A percentile compares a stretch with the other conserved stretches of the same genome.
These are phyloP conservation scores for Hypomecis punctinalis DNA, from an alignment of 2,888 invertebrate genomes.

Conservation along the genomic window DNA sequence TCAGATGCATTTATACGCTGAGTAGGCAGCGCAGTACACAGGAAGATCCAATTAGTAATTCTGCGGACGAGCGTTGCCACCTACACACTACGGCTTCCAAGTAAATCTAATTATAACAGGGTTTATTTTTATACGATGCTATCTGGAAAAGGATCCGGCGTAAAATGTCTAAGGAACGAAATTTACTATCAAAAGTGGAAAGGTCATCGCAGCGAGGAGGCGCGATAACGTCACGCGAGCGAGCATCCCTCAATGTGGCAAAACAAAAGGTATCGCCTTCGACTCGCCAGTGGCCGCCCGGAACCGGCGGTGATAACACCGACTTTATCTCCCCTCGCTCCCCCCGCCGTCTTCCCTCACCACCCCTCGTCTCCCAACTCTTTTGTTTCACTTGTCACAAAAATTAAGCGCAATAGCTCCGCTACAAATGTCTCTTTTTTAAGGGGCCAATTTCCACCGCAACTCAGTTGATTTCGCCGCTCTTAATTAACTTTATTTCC, in stretches of 20 bases:
- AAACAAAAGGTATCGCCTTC: conserved; percentile 83
- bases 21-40: conserved; percentile 45
- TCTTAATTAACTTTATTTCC: conserved; percentile 86
- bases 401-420: conserved; percentile 84
- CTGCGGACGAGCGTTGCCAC: conserved; percentile 42
- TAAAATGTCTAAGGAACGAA: conserved; percentile 76
- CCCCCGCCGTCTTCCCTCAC: conserved; percentile 48
- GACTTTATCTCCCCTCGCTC: conserved; percentile 75
- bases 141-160: conserved; percentile 57
- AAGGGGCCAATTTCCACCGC: conserved; percentile 84
- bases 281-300: conserved; percentile 79
- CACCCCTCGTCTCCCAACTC: conserved; percentile 71
- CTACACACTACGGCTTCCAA: conserved; percentile 52
- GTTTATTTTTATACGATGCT: conserved; percentile 41
- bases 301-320: conserved; percentile 77
- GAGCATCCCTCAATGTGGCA: conserved; percentile 80
- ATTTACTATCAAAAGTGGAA: conserved; percentile 78
- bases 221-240: conserved; percentile 81
- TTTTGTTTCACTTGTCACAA: conserved; percentile 85
- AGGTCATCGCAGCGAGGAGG: conserved; percentile 73
- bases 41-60: conserved; percentile 62
- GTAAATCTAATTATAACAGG: conserved; percentile 55
- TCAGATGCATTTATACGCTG: conserved; percentile 49
- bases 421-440: conserved; percentile 85
- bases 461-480: conserved; percentile 84